phyloP scores from a whole-genome alignment of 2,888 invertebrate genomes.

The Leucophora obtusa region DNA sequence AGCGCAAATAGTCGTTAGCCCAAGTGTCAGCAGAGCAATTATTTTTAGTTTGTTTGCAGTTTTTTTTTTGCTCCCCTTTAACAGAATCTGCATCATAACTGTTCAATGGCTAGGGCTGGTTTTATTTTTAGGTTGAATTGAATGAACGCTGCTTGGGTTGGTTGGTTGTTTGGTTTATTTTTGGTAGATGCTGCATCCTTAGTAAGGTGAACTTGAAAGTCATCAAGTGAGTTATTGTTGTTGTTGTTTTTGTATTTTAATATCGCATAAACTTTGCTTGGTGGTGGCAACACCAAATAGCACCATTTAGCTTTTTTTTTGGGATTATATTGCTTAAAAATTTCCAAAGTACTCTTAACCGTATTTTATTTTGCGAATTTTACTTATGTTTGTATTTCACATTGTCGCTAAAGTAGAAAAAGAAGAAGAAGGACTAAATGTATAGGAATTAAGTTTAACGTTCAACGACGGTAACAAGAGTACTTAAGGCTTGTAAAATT shows the following conservation, averaged over 20 bases:
- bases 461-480: too few relatives aligned
- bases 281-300: conserved; percentile 9
- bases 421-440: too few relatives aligned
- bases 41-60: conserved; percentile 34
- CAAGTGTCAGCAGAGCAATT: conserved; percentile 55
- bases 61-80: conserved; percentile 36
- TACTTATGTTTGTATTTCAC: too few relatives aligned
- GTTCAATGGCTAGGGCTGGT: conserved; percentile 27
- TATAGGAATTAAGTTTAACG: too few relatives aligned
- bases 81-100: conserved; percentile 39
- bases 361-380: not conserved
- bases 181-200: not conserved
- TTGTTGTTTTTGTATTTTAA: not conserved
- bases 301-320: conserved; percentile 43
- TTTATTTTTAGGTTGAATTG: conserved; percentile 17
- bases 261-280: conserved; percentile 23
- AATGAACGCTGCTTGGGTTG: not conserved
- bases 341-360: not conserved
- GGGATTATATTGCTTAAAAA: conserved; percentile 44
- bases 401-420: too few relatives aligned
- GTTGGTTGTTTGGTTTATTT: conserved; percentile 15
- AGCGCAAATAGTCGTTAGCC: conserved; percentile 44
- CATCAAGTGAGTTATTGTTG: conserved; percentile 32
- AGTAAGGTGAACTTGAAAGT: conserved; percentile 47
- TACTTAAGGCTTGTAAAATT: too few relatives aligned